Evolutionary conservation across 1,140 invertebrate genomes (phyloP).

Genomic region (Lysiphlebus fabarum): DNA sequence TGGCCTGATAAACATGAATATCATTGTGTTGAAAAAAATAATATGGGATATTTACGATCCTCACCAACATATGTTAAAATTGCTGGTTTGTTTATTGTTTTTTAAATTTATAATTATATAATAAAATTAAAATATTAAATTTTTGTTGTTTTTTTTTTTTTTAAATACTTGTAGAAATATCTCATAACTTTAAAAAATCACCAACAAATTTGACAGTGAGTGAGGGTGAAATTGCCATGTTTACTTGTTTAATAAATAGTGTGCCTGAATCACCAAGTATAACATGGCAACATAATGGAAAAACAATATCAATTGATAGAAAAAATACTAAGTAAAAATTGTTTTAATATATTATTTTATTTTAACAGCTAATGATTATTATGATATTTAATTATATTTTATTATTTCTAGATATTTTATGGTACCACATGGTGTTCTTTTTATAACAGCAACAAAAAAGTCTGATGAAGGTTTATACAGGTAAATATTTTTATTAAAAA

Average conservation of each 20-base stretch:
- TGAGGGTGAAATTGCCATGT: slow-evolving; percentile 55
- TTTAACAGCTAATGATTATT: slow-evolving; percentile 16
- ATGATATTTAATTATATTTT: slow-evolving; percentile 16
- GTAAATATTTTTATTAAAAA: slow-evolving; percentile 38
- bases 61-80: slow-evolving; percentile 43
- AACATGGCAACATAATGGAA: slow-evolving; percentile 56
- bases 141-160: slow-evolving; percentile 5
- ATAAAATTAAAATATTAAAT: background rate
- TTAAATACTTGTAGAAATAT: slow-evolving; percentile 45
- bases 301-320: slow-evolving; percentile 45
- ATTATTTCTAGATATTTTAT: slow-evolving; percentile 48
- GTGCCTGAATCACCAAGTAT: slow-evolving; percentile 55
- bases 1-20: slow-evolving; percentile 40
- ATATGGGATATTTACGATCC: slow-evolving; percentile 42
- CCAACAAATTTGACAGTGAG: slow-evolving; percentile 50
- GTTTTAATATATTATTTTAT: slow-evolving; percentile 8
- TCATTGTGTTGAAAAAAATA: slow-evolving; percentile 45
- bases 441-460: slow-evolving; percentile 57
- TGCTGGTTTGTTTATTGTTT: slow-evolving; percentile 37
- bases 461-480: slow-evolving; percentile 61
- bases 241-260: slow-evolving; percentile 58
- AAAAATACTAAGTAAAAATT: slow-evolving; percentile 46
- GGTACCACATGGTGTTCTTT: slow-evolving; percentile 59
- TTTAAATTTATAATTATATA: background rate
- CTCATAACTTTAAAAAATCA: slow-evolving; percentile 52